Evolutionary conservation across 2,888 invertebrate genomes (phyloP).

Genomic region (Mechanitis mazaeus): DNA sequence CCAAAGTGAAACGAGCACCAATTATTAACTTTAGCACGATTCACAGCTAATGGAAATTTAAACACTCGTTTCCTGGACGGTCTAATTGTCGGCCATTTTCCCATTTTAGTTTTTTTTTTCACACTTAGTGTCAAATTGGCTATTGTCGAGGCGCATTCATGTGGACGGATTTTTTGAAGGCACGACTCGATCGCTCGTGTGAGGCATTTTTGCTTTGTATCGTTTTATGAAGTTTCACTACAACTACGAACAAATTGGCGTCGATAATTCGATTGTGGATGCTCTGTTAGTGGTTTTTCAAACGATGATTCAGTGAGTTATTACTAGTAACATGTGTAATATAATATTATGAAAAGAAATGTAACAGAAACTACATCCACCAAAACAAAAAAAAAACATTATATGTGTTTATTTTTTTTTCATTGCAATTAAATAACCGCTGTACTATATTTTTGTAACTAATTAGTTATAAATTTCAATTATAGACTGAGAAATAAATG

Average conservation of each 20-base stretch:
- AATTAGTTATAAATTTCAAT: too few species aligned
- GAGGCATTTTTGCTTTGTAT: conserved; percentile 31
- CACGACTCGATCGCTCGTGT: conserved; percentile 21
- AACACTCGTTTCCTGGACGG: conserved; percentile 64
- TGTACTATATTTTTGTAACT: too few species aligned
- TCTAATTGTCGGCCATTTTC: conserved; percentile 51
- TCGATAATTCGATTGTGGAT: conserved; percentile 4
- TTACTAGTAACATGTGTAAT: too few species aligned
- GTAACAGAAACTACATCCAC: too few species aligned
- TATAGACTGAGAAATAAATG: too few species aligned
- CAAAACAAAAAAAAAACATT: too few species aligned
- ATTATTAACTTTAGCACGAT: conserved; percentile 41
- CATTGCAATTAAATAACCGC: too few species aligned
- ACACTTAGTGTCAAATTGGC: conserved; percentile 69
- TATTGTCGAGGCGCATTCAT: conserved; percentile 49
- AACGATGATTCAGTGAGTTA: too few species aligned
- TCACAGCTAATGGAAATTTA: conserved; percentile 72
- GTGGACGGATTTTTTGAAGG: conserved; percentile 28
- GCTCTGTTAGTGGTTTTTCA: conserved; percentile 2
- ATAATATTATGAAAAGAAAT: too few species aligned
- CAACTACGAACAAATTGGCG: not conserved
- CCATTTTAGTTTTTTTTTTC: conserved; percentile 45
- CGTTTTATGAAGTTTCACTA: conserved; percentile 27
- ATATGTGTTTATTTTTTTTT: too few species aligned
- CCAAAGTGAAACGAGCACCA: conserved; percentile 37